phyloP scores from a whole-genome alignment of 2,888 invertebrate genomes.

The Stenichneumon culpator region DNA sequence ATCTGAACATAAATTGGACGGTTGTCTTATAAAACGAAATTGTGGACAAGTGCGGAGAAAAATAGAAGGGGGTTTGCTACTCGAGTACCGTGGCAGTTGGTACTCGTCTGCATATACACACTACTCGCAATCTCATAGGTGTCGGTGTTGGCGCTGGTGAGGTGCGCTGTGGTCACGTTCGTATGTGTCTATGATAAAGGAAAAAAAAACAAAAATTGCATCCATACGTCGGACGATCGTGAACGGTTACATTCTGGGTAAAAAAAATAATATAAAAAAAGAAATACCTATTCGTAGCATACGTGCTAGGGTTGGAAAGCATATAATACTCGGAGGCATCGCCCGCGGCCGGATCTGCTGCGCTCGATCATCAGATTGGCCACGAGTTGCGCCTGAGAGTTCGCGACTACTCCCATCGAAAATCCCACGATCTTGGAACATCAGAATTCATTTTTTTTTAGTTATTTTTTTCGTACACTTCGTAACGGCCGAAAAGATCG shows the following conservation, averaged over 20 bases:
- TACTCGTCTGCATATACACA: constrained; percentile 35
- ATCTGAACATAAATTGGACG: not conserved
- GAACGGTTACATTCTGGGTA: not conserved
- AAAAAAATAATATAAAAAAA: not conserved
- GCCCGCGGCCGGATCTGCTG: constrained; percentile 46
- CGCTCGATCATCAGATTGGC: constrained; percentile 61
- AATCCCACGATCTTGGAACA: constrained; percentile 16
- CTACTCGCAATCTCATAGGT: constrained; percentile 51
- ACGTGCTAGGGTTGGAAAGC: not conserved
- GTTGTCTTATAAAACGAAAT: not conserved
- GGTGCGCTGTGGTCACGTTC: constrained; percentile 52
- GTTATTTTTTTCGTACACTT: not conserved
- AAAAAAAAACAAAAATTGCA: not conserved
- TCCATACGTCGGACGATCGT: not conserved
- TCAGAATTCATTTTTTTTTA: not conserved
- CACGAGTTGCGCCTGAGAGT: constrained; percentile 62
- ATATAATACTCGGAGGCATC: constrained; percentile 36
- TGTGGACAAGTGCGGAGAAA: constrained; percentile 1
- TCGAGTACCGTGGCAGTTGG: constrained; percentile 60
- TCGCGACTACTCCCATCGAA: constrained; percentile 14
- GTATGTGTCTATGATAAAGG: constrained; percentile 24
- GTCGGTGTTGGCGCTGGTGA: constrained; percentile 44
- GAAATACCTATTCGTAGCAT: not conserved
- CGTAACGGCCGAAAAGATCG: not conserved
- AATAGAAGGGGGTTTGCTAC: constrained; percentile 47